Base-by-base conservation (phyloP, 2,888 invertebrate genomes). In the Acleris sparsana region DNA sequence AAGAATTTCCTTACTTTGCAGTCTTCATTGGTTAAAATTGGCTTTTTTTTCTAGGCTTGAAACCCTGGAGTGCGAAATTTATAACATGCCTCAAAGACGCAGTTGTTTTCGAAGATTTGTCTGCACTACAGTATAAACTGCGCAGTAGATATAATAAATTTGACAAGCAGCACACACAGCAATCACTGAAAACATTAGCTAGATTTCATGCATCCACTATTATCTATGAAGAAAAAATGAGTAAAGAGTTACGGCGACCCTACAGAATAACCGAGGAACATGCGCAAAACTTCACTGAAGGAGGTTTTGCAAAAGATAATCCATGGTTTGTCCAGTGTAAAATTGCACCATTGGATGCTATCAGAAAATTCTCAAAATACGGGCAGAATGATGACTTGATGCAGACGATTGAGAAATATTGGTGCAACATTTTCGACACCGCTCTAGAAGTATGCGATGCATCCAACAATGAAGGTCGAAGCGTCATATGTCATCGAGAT, bases 401-500 rank as follows among this genome's bases (percentile, higher is more conserved):
- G 20, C 68, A 70, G 33, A 44, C 69, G 18, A 83, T 91, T 68
- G 82, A 87, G 64, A 75, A 67, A 7, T 71, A 72, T 11, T 92
- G 92, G 92, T 56, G 48, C 46, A 66, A 77, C 11, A 71, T 89
- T 63, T 91, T 90, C 88, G 70, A 73, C 4, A 70, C 73, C 6
- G 86, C 85, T 5, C 71, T 91, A 56, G 70, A 75, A 39, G 71
- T 86, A 17, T 75, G 83, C 39, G 77, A 84, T 57, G 76, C 80
- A 13, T 85, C 91, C 48, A 46, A 46, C n/a, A 44, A 79, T 64
- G 80, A 80, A 69, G 80, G 88, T 74, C 79, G 87, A 57, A 94
- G 93, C 69, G 94, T 94, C 0, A 78, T 94, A 5, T 93, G 93
- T 44, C 95, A 95, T 75, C 90, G 94, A 4, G 95, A 95, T 83